These are phyloP conservation scores for Halictus quadricinctus DNA, from an alignment of 2,888 invertebrate species.

Conservation along the genomic window DNA sequence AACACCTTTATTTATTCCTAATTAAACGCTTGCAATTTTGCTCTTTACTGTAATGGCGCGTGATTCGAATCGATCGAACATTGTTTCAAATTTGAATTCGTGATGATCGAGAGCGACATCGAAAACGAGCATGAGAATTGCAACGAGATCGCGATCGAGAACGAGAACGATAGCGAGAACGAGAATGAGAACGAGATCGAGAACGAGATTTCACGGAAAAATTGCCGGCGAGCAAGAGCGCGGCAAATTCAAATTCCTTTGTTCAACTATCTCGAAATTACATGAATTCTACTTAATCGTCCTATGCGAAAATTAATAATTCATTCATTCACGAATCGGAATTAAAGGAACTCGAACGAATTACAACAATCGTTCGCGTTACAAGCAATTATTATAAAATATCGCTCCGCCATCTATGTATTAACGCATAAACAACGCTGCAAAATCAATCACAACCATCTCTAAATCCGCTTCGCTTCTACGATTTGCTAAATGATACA, in stretches of 20 bases:
- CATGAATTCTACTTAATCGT: background rate
- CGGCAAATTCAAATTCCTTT: background rate
- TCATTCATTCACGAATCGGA: background rate
- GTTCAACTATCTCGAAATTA: background rate
- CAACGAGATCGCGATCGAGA: background rate
- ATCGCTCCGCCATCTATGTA: background rate
- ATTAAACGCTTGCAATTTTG: background rate
- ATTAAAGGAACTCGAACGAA: background rate
- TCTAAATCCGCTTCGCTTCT: background rate
- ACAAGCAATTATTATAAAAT: background rate
- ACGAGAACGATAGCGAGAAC: background rate
- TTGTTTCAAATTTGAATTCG: background rate
- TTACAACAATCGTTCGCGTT: background rate
- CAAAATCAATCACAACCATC: background rate
- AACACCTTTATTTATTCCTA: background rate
- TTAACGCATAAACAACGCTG: background rate
- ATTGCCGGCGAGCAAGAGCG: background rate
- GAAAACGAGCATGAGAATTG: background rate
- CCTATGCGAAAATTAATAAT: background rate
- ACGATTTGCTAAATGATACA: background rate
- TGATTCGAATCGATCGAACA: background rate
- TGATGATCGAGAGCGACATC: background rate
- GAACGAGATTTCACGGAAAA: background rate
- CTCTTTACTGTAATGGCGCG: background rate
- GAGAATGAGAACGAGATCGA: background rate